Conservation (phyloP, 2,797 vertebrate species). For the Sparidentex hasta region DNA sequence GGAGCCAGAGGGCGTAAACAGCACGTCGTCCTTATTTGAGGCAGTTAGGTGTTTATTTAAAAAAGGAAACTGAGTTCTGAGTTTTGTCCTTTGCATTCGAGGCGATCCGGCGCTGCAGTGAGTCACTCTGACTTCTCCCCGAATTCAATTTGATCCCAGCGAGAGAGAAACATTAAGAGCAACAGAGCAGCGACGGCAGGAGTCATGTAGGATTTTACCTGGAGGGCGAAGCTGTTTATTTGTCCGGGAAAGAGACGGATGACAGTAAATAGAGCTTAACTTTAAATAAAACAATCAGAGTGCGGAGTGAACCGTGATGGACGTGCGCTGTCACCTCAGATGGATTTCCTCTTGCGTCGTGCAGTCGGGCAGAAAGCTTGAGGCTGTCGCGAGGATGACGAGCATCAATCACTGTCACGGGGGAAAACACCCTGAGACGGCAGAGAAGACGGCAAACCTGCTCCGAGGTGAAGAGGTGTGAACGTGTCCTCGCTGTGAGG, state of each 20-base stretch:
- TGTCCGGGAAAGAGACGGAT: constrained; percentile 39
- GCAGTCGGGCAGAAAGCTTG: constrained; percentile 57
- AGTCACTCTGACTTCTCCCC: constrained; percentile 30
- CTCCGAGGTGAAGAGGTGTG: constrained; percentile 16
- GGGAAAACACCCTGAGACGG: constrained; percentile 29
- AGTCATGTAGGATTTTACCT: constrained; percentile 40
- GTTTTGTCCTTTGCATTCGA: background rate
- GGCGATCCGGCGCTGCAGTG: background rate
- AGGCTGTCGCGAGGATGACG: constrained; percentile 47
- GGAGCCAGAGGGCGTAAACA: too few species aligned
- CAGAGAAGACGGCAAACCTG: constrained; percentile 16
- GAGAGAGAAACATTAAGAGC: constrained; percentile 17
- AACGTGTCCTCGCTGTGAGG: background rate
- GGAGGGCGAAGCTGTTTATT: constrained; percentile 39
- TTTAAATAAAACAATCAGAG: constrained; percentile 49
- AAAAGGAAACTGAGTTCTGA: background rate
- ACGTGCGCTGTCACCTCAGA: constrained; percentile 58
- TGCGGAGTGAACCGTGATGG: constrained; percentile 46
- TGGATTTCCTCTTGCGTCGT: constrained; percentile 50
- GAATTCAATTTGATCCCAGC: constrained; percentile 35
- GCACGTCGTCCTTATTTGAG: background rate
- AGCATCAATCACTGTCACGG: constrained; percentile 64
- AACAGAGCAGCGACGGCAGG: constrained; percentile 14
- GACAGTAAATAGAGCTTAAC: constrained; percentile 55
- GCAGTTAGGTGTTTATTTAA: background rate